Percentiles rank a stretch among this genome's conserved stretches.
These are phyloP conservation scores for Urophycis tenuis DNA, from an alignment of 2,797 vertebrate species.

Conservation along the genomic window DNA sequence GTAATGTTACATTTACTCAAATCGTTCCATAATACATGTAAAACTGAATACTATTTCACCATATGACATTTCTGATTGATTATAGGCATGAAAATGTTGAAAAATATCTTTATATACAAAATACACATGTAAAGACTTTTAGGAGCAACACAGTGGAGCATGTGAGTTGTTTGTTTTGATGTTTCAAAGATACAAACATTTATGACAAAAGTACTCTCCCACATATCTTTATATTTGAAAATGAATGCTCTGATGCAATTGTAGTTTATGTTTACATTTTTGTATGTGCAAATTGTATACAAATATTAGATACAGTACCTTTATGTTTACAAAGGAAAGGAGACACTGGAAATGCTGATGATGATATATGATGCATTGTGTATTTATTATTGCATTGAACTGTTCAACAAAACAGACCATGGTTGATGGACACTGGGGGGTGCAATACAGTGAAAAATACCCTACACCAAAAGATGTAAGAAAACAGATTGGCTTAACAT, in stretches of 20 bases:
- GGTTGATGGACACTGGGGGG: slow-evolving; percentile 18
- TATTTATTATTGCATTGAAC: slow-evolving; percentile 30
- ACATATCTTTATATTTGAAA: neutral
- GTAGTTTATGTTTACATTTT: neutral
- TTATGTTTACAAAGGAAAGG: neutral
- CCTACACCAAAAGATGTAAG: neutral
- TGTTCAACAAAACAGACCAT: slow-evolving; percentile 35
- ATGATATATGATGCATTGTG: slow-evolving; percentile 17
- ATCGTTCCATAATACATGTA: neutral
- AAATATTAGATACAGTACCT: neutral
- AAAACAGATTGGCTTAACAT: neutral
- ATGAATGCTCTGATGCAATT: neutral
- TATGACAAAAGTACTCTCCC: neutral
- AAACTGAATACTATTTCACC: slow-evolving; percentile 11
- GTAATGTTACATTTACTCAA: neutral
- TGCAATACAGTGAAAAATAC: neutral
- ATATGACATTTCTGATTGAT: slow-evolving; percentile 33
- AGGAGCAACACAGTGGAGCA: neutral
- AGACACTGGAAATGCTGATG: neutral
- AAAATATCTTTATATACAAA: slow-evolving; percentile 16
- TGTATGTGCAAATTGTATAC: neutral
- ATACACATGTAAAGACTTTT: neutral
- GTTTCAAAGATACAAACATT: neutral
- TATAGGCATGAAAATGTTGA: slow-evolving; percentile 44
- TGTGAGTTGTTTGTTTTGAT: neutral